A percentile compares a stretch with the other conserved stretches of the same genome.
Conservation (phyloP, 2,888 invertebrate genomes). For the Campaea margaritaria region DNA sequence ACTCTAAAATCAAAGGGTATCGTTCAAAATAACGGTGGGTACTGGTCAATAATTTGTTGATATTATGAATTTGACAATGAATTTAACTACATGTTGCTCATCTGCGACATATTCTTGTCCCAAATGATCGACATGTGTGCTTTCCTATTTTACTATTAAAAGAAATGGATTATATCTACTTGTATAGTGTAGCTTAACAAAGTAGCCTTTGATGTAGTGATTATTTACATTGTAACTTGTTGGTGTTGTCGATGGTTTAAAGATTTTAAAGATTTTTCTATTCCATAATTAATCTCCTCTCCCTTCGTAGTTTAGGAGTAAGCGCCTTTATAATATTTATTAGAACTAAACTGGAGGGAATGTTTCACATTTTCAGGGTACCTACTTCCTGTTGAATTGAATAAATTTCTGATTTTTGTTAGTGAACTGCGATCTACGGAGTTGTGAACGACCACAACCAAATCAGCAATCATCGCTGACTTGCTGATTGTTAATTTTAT, state of each 20-base stretch:
- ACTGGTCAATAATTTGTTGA: too few species aligned
- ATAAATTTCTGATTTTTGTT: too few species aligned
- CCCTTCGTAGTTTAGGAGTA: conserved; percentile 56
- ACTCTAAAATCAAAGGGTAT: too few species aligned
- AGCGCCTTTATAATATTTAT: conserved; percentile 28
- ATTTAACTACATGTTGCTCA: too few species aligned
- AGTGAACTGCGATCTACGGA: too few species aligned
- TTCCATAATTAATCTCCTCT: conserved; percentile 75
- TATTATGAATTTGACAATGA: not conserved
- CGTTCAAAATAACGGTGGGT: too few species aligned
- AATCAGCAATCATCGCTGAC: too few species aligned
- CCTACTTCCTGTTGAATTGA: too few species aligned
- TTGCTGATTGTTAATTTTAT: too few species aligned
- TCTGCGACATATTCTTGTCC: too few species aligned
- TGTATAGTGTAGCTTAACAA: conserved; percentile 30
- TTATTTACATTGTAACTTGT: conserved; percentile 59
- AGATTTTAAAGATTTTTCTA: conserved; percentile 64
- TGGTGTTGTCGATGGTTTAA: conserved; percentile 50
- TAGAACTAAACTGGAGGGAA: conserved; percentile 11
- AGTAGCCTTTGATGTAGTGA: conserved; percentile 63
- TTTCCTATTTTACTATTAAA: conserved; percentile 6
- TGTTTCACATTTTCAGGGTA: conserved; percentile 26
- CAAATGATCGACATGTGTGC: too few species aligned
- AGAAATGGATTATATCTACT: conserved; percentile 24
- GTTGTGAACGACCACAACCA: too few species aligned